Conservation (phyloP, 2,113 vertebrate genomes). For the Malaclemys terrapin region DNA sequence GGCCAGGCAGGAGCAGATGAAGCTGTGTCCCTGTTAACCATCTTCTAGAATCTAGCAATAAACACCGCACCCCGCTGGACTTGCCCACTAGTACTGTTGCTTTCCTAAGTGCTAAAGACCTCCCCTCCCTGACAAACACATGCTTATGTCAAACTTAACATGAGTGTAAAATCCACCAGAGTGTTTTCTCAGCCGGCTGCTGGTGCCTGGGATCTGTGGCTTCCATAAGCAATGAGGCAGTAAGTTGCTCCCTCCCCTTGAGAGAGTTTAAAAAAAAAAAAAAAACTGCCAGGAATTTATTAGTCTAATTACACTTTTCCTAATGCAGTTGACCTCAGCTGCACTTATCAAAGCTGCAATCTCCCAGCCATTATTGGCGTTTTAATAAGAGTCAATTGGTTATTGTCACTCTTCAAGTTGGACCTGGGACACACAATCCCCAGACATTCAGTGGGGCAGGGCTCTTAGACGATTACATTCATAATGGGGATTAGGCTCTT, state of each 20-base stretch:
- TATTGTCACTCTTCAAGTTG: background rate
- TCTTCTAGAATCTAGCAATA: background rate
- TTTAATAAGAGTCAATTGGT: slow-evolving; percentile 60
- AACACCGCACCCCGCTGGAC: background rate
- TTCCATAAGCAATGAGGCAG: background rate
- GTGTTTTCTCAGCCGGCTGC: background rate
- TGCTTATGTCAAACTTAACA: background rate
- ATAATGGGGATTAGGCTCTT: slow-evolving; percentile 37
- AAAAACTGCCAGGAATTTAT: slow-evolving; percentile 66
- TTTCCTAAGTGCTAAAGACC: background rate
- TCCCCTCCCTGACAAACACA: background rate
- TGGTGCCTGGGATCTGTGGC: fast-evolving
- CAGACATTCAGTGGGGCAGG: background rate
- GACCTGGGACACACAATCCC: background rate
- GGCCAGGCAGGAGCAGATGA: background rate
- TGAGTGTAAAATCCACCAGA: background rate
- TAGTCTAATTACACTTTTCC: slow-evolving; percentile 76
- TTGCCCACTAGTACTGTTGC: background rate
- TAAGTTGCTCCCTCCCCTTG: background rate
- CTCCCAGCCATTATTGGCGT: slow-evolving; percentile 44
- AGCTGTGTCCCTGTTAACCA: background rate
- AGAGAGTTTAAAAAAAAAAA: background rate
- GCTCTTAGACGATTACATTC: slow-evolving; percentile 37
- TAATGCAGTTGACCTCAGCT: slow-evolving; percentile 61
- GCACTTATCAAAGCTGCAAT: slow-evolving; percentile 56